Evolutionary conservation across 2,113 vertebrate genomes (phyloP).

Genomic region (Cheirogaleus medius): DNA sequence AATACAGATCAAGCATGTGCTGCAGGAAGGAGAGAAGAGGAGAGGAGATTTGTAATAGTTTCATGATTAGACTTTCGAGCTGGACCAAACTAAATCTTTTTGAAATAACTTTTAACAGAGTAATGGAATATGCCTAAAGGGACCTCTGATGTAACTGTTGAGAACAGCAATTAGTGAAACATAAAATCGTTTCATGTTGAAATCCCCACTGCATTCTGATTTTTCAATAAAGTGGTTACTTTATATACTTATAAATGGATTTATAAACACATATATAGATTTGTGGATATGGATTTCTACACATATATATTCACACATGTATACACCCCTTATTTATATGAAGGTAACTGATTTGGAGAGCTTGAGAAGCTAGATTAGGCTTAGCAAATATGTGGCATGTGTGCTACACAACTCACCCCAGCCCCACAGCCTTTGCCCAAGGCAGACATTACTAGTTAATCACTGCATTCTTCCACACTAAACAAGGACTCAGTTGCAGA

Average conservation of each 20-base stretch:
- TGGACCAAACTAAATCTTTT: constrained; percentile 24
- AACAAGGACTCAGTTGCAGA: not conserved
- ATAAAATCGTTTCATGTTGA: constrained; percentile 15
- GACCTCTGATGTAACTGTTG: not conserved
- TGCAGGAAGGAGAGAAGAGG: not conserved
- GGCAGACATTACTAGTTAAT: not conserved
- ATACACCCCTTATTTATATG: not conserved
- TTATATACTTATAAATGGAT: not conserved
- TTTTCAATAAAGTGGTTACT: constrained; percentile 14
- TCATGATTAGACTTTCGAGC: not conserved
- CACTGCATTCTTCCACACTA: not conserved
- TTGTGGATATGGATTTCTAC: not conserved
- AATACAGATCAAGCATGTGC: not conserved
- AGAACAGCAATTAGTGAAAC: constrained; percentile 37
- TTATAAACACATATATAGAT: not conserved
- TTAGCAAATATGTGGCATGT: not conserved
- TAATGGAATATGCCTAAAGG: not conserved
- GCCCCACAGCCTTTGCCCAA: not conserved
- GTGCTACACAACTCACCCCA: not conserved
- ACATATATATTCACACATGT: not conserved
- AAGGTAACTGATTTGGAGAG: constrained; percentile 1
- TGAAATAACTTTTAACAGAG: constrained; percentile 49
- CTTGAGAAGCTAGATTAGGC: not conserved
- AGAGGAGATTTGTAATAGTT: not conserved
- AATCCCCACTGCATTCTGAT: not conserved